Base-by-base conservation (phyloP, 2,797 vertebrate species). In the Yasuhikotakia modesta region DNA sequence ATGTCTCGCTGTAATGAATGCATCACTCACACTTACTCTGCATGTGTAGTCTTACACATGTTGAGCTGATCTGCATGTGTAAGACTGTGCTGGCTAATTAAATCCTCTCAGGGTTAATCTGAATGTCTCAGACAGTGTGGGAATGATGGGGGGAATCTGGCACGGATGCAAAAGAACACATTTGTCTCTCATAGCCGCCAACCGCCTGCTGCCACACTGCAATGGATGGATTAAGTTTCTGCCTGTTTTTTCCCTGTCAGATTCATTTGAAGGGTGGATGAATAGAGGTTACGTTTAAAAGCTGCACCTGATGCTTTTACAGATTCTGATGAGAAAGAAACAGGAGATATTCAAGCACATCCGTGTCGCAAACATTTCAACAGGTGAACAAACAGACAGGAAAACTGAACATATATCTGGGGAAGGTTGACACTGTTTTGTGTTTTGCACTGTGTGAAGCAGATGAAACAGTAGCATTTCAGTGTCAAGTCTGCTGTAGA, bases 221-320 rank as follows among this genome's bases (percentile, higher is more conserved):
- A 82, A 85, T 82, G 46, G 73, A 78, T 16, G 77, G 83, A 85
- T 86, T 83, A 85, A 66, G 80, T 87, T 83, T 80, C 84, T 74
- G 76, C 69, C 72, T 79, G 79, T 79, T 85, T 81, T 58, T 77
- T 63, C 27, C 81, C 79, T 79, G 63, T 80, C 48, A 70, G 83
- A 80, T 84, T 85, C 79, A 81, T 82, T 81, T 81, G 81, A 76
- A 72, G 78, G 80, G 76, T 57, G 67, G 66, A 82, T 82, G 78
- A 83, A 82, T 69, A 66, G 76, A 72, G 73, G 81, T 74, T 68
- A 71, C 24, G 71, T 75, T 80, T 71, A 80, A 85, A 80, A 74
- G 50, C 78, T 73, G 76, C n/a, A 53, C 78, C 57, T 76, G 71
- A 19, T 72, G 76, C 74, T 80, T 79, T 73, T 30, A 32, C 24